Base-by-base conservation (phyloP, 2,888 invertebrate species). In the Thereva nobilitata region DNA sequence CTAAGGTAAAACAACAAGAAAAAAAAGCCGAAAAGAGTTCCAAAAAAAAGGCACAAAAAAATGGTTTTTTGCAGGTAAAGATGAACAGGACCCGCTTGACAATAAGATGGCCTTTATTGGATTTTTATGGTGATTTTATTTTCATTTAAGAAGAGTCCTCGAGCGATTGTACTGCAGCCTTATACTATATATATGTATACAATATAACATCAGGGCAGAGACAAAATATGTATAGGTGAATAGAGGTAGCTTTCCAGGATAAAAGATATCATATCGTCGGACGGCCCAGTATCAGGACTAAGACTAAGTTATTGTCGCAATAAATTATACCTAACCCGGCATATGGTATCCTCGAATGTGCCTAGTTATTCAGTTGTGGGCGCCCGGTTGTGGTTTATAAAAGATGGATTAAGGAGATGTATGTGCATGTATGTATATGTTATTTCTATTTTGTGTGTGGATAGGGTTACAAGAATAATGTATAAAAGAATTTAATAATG, bases 111-210 rank as follows among this genome's bases (percentile, higher is more conserved):
- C 61, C 61, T 61, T 61, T 61, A 61, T 61, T 61, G 61, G 61
- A 61, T 61, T 61, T 61, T 61, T 61, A 61, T 61, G 61, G 61
- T 61, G 61, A 61, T 61, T 61, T 61, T 61, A 61, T 61, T 61
- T 61, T 61, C 61, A 61, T 61, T 61, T 61, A 61, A 61, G 61
- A 50, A 61, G 37, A 49, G 50, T 42, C 61, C 61, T 9, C 49
- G 50, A 23, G 50, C 61, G 41, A 61, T 61, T 50, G 40, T 50
- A 42, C 34, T 35, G 23, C 50, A 61, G 50, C 40, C 50, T 23
- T 38, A 23, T 23, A 23, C 23, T 23, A 23, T 23, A 23, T 23
- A 23, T 23, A 23, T 2, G 23, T 23, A 23, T 23, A 23, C 23
- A 23, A 23, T 23, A 23, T 23, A 23, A 23, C 50, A 38, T 41